Conservation (phyloP, 2,113 vertebrate species). For the Strigops habroptila region DNA sequence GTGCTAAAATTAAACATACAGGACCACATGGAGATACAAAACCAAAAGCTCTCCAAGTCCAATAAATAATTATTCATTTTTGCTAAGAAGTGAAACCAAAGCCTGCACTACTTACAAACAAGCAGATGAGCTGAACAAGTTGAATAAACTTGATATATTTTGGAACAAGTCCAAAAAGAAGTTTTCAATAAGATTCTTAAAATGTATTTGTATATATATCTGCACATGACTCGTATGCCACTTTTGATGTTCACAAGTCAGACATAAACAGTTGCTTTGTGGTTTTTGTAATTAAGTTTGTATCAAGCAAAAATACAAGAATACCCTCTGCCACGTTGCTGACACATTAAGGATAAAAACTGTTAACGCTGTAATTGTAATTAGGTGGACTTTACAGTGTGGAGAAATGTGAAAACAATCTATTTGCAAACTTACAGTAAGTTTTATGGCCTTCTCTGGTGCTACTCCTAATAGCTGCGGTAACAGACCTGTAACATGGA, state of each 20-base stretch:
- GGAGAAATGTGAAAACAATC: neutral
- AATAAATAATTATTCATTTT: neutral
- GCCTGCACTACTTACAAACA: neutral
- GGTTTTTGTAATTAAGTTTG: neutral
- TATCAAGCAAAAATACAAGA: neutral
- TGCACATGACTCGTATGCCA: neutral
- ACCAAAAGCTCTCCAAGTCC: neutral
- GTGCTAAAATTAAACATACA: neutral
- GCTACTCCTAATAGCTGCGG: conserved; percentile 96
- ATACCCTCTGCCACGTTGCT: neutral
- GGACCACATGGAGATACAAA: neutral
- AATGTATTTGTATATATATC: neutral
- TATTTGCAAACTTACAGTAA: conserved; percentile 84
- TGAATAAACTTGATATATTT: neutral
- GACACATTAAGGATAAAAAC: neutral
- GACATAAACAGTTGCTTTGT: neutral
- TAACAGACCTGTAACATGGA: conserved; percentile 85
- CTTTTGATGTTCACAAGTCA: neutral
- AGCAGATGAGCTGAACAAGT: neutral
- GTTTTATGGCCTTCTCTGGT: conserved; percentile 93
- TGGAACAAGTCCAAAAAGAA: neutral
- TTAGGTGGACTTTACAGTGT: neutral
- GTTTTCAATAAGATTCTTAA: neutral
- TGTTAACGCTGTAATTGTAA: neutral
- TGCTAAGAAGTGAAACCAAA: neutral